Percentiles rank a stretch among this genome's conserved stretches.
These are phyloP conservation scores for Diogma glabrata DNA, from an alignment of 2,888 invertebrate species.

Conservation along the genomic window DNA sequence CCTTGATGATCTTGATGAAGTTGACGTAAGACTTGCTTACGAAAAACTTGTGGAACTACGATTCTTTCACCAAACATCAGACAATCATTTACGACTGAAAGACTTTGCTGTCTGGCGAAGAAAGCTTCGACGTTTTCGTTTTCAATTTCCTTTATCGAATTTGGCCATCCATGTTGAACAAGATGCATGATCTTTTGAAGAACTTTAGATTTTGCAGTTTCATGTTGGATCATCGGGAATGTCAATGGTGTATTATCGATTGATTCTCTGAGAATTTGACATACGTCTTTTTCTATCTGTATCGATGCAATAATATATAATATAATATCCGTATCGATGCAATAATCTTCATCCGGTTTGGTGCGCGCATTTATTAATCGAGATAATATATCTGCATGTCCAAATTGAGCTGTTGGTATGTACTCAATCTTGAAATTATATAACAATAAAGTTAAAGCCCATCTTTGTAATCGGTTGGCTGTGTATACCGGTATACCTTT, in stretches of 20 bases:
- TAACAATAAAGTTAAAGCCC: constrained; percentile 11
- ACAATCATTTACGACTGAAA: not conserved
- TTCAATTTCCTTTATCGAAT: not conserved
- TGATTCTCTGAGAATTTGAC: not conserved
- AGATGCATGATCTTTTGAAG: not conserved
- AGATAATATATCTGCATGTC: not conserved
- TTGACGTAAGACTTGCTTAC: not conserved
- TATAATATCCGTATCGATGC: not conserved
- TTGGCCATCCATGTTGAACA: not conserved
- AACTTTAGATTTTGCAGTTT: not conserved
- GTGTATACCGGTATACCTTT: constrained; percentile 15
- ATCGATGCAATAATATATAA: not conserved
- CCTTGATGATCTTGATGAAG: not conserved
- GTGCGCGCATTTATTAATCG: not conserved
- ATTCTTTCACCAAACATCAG: not conserved
- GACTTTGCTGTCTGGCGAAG: not conserved
- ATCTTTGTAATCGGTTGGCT: constrained; percentile 14
- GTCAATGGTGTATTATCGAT: not conserved
- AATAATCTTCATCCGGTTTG: not conserved
- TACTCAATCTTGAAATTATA: constrained; percentile 13
- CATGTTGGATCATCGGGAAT: not conserved
- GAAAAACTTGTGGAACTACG: not conserved
- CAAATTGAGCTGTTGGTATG: not conserved
- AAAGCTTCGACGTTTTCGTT: not conserved
- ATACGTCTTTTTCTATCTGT: not conserved